Evolutionary conservation across 2,888 invertebrate genomes (phyloP), one percentile per base, ranked within the genome.

Genomic region (Emmelina monodactyla): DNA sequence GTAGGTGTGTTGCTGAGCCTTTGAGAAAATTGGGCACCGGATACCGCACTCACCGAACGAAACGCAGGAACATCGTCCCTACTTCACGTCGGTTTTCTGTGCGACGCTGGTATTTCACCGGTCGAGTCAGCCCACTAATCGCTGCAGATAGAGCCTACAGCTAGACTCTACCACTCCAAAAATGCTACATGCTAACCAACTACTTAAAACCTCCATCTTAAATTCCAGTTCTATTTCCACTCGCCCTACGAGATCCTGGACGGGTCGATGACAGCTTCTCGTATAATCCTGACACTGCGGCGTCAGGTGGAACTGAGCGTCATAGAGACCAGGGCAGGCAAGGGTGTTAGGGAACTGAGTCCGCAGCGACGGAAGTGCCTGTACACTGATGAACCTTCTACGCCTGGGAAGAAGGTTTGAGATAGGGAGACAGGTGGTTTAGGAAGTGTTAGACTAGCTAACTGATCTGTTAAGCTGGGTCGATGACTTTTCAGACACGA

Each of bases 201-300:
- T n/a, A n/a, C n/a, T n/a, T n/a, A n/a, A n/a, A n/a, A n/a, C n/a
- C n/a, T n/a, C n/a, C n/a, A n/a, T n/a, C n/a, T n/a, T n/a, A n/a
- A n/a, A n/a, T 47, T 51, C 6, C 51, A 86, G 86, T 82, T 83
- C 49, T 84, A 82, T 54, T 48, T 82, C 1, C 86, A 86, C 51
- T 85, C 86, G 0, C 82, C 83, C 2, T 79, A 82, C 48, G 86
- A 86, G 42, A 59, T 85, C 1, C 57, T 79, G 14, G 83, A 85
- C 42, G 58, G 76, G 0, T 60, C 63, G 0, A 55, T 62, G 40
- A 50, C 39, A 15, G 55, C 73, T 0, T 55, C 59, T 0, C 47
- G 51, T n/a, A 64, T 78, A 3, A 49, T 39, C 30, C 56, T 65
- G 0, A 53, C 62, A 0, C 40, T 63, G 33, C 81, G 80, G 34